Evolutionary conservation across 2,797 vertebrate species (phyloP), one percentile per base, ranked within the genome.

Genomic region (Menidia menidia): DNA sequence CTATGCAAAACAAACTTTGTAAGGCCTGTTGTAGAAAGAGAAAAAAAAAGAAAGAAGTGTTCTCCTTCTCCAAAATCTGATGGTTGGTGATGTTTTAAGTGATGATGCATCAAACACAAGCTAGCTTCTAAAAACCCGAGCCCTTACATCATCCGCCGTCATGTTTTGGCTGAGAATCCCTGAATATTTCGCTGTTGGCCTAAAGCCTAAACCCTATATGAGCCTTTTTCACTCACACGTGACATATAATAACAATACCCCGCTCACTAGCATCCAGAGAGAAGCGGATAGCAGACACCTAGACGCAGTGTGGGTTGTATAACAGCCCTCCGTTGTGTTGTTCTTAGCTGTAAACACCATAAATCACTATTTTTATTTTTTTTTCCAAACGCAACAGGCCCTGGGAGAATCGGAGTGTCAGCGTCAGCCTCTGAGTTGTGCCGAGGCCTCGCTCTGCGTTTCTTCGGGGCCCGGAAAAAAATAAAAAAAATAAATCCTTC

Each of bases 121-220:
- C 4, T 10, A 53, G 41, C 18, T 16, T 51, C 19, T 11, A 52
- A 31, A 16, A 53, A 44, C 50, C 25, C 32, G 18, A 18, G 16
- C 25, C 19, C 25, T 25, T 25, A 25, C 25, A 25, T 25, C 25
- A 25, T 25, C 25, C 25, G 1, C 25, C 25, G 25, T 25, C 25
- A 25, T 25, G 25, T 25, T 25, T 25, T 25, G 25, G 25, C 25
- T 25, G 25, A 25, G 18, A 41, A 59, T 41, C 48, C 45, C 25
- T 39, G 16, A 63, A 61, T 54, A 25, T 57, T 68, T 85, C 15
- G 77, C 56, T 60, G 30, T 48, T 78, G 18, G 51, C 67, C 47
- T 62, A 41, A 3, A 61, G 41, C 56, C 55, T 43, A 41, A 54
- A 39, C 42, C 16, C 54, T 56, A 48, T 30, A 35, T 32, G 43